Conservation (phyloP, 2,888 invertebrate genomes). For the Campopleginae sp. region DNA sequence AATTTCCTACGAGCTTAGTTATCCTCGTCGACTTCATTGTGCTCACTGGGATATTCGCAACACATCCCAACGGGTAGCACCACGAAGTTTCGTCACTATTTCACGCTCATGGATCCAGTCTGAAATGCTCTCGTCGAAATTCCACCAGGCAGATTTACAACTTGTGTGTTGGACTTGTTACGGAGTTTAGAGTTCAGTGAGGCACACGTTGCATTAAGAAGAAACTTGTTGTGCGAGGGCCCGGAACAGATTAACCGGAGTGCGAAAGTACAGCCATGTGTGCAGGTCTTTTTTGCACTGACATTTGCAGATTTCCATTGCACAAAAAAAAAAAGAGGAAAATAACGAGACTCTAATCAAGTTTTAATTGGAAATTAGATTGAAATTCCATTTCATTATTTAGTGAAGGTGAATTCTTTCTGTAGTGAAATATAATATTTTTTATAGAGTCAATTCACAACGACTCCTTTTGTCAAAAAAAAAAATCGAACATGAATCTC, state of each 20-base stretch:
- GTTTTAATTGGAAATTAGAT: too few species aligned
- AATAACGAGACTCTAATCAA: too few species aligned
- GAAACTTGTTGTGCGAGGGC: conserved; percentile 13
- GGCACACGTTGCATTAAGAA: conserved; percentile 1
- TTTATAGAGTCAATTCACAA: too few species aligned
- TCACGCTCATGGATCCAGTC: background rate
- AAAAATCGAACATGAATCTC: too few species aligned
- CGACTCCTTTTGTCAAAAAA: too few species aligned
- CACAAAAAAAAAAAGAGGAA: background rate
- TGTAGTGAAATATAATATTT: too few species aligned
- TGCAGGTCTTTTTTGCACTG: background rate
- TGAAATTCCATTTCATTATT: too few species aligned
- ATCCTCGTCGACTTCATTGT: background rate
- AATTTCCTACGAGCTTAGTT: background rate
- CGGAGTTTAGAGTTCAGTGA: background rate
- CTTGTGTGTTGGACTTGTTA: background rate
- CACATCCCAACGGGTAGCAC: background rate
- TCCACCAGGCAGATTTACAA: background rate
- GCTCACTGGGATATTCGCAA: background rate
- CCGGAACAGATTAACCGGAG: background rate
- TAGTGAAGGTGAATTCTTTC: too few species aligned
- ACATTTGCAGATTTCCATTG: background rate
- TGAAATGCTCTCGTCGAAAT: conserved; percentile 1
- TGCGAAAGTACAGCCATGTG: background rate
- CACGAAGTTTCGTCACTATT: conserved; percentile 11